Evolutionary conservation across 2,888 invertebrate genomes (phyloP).

Genomic region (Noctua fimbriata): DNA sequence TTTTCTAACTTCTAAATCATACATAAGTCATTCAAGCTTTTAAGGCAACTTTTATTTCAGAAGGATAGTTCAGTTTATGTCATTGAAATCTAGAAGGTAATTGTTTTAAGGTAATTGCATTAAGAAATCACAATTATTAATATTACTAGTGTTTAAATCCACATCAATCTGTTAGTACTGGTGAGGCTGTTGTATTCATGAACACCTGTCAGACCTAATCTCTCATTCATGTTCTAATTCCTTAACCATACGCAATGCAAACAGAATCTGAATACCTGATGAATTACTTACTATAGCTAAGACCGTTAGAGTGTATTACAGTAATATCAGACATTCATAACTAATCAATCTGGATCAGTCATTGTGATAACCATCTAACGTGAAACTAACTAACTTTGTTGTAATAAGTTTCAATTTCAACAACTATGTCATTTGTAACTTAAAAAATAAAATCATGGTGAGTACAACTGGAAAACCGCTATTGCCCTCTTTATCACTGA

Average conservation of each 20-base stretch:
- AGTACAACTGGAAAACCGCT: neutral
- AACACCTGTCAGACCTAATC: constrained; percentile 26
- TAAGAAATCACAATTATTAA: constrained; percentile 1
- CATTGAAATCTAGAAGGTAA: neutral
- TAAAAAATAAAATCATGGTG: neutral
- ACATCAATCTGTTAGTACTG: constrained; percentile 6
- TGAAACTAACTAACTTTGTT: neutral
- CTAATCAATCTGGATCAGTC: too few species aligned
- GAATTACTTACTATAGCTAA: constrained; percentile 28
- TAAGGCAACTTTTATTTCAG: neutral
- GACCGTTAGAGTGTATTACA: neutral
- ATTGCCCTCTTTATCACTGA: neutral
- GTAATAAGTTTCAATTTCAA: neutral
- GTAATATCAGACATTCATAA: neutral
- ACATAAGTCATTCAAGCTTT: neutral
- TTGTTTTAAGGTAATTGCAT: neutral
- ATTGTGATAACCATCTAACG: neutral
- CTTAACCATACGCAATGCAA: constrained; percentile 33
- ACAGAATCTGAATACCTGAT: constrained; percentile 33
- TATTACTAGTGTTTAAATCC: neutral
- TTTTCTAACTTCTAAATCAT: neutral
- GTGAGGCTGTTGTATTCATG: constrained; percentile 13
- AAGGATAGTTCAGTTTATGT: neutral
- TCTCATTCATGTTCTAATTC: constrained; percentile 38
- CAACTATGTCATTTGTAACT: too few species aligned